Conservation (phyloP, 2,797 vertebrate genomes). For the Molossus molossus region DNA sequence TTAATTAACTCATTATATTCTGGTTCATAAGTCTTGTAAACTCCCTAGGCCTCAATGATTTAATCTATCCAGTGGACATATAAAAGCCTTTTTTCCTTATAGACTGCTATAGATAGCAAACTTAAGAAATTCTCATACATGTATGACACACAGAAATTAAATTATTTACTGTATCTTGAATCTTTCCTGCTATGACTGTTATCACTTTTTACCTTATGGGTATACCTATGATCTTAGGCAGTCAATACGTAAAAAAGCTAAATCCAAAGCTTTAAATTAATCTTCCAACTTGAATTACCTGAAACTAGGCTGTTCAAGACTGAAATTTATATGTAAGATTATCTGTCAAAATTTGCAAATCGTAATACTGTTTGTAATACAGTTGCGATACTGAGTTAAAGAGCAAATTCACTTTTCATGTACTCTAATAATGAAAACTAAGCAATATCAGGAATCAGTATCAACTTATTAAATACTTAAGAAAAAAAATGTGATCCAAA, state of each 20-base stretch:
- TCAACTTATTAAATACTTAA: neutral
- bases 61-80: neutral
- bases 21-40: neutral
- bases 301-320: neutral
- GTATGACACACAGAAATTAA: conserved; percentile 43
- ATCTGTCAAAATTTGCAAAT: conserved; percentile 48
- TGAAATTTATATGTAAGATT: conserved; percentile 14
- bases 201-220: neutral
- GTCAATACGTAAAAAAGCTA: conserved; percentile 65
- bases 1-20: conserved; percentile 42
- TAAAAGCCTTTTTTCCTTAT: neutral
- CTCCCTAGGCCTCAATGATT: neutral
- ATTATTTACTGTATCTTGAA: conserved; percentile 13
- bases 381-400: conserved; percentile 53
- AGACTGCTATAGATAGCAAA: neutral
- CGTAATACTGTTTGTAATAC: conserved; percentile 7
- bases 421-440: conserved; percentile 62
- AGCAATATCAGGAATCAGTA: neutral
- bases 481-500: conserved; percentile 38
- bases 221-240: conserved; percentile 4
- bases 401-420: conserved; percentile 64
- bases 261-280: conserved; percentile 45
- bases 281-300: conserved; percentile 43
- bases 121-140: conserved; percentile 43
- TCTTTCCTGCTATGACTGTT: neutral